These are phyloP conservation scores for Ictalurus furcatus DNA, from an alignment of 2,113 vertebrate genomes.

Conservation along the genomic window DNA sequence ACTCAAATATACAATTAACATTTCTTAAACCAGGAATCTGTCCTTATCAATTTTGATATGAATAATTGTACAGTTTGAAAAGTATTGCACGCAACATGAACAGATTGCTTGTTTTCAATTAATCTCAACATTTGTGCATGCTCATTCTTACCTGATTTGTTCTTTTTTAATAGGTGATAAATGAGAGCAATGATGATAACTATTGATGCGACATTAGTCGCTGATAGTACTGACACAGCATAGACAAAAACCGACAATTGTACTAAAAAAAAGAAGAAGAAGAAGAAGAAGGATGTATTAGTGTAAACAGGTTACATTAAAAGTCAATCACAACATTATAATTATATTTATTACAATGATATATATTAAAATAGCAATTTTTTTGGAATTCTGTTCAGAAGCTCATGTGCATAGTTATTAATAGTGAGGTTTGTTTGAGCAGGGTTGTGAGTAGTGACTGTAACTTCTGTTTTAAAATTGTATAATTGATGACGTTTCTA, in stretches of 20 bases:
- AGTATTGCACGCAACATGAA: neutral
- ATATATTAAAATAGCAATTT: neutral
- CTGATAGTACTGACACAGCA: neutral
- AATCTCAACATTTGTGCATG: neutral
- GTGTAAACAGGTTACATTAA: neutral
- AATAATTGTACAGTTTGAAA: neutral
- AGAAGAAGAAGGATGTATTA: neutral
- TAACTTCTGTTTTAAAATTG: neutral
- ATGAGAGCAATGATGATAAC: neutral
- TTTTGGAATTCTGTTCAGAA: neutral
- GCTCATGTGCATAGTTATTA: neutral
- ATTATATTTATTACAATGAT: neutral
- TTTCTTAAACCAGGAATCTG: neutral
- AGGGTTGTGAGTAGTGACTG: neutral
- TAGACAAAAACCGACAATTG: neutral
- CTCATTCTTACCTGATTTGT: neutral
- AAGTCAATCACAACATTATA: neutral
- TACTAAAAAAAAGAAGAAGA: neutral
- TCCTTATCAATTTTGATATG: neutral
- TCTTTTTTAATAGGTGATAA: neutral
- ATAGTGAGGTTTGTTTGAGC: neutral
- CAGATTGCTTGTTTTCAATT: neutral
- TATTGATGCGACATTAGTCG: conserved; percentile 10
- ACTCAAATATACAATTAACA: neutral
- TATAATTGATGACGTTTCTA: neutral